phyloP scores from a whole-genome alignment of 2,113 vertebrate species.

The Coracopsis vasa region DNA sequence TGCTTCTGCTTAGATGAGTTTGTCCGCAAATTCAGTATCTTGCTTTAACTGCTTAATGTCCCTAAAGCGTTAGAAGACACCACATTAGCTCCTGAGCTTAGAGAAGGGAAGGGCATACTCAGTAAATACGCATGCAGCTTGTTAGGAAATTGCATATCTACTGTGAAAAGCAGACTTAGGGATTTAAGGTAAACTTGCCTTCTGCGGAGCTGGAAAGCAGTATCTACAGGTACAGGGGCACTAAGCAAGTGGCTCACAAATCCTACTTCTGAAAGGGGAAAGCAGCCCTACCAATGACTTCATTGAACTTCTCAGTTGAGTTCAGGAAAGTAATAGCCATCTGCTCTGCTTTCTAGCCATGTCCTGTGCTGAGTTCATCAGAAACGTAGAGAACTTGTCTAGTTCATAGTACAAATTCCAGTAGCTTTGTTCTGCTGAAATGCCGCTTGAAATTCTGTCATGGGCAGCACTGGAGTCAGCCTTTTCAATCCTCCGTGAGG shows the following conservation, averaged over 20 bases:
- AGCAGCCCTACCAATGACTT: neutral
- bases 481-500: neutral
- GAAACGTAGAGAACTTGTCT: neutral
- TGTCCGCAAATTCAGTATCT: slow-evolving; percentile 32
- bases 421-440: neutral
- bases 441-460: neutral
- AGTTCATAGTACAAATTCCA: neutral
- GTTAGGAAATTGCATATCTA: neutral
- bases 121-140: neutral
- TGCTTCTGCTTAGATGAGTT: slow-evolving; percentile 65
- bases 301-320: fast-evolving
- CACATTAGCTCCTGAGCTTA: neutral
- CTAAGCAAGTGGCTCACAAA: neutral
- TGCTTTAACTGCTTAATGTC: slow-evolving; percentile 24
- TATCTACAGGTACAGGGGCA: neutral
- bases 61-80: neutral
- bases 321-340: neutral
- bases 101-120: neutral
- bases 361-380: neutral
- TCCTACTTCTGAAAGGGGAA: neutral
- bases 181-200: neutral
- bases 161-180: neutral
- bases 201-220: neutral
- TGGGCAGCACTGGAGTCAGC: neutral
- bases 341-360: neutral